A percentile compares a stretch with the other conserved stretches of the same genome.
Evolutionary conservation across 2,797 vertebrate genomes (phyloP).

Genomic region (Sebastes glaucus): DNA sequence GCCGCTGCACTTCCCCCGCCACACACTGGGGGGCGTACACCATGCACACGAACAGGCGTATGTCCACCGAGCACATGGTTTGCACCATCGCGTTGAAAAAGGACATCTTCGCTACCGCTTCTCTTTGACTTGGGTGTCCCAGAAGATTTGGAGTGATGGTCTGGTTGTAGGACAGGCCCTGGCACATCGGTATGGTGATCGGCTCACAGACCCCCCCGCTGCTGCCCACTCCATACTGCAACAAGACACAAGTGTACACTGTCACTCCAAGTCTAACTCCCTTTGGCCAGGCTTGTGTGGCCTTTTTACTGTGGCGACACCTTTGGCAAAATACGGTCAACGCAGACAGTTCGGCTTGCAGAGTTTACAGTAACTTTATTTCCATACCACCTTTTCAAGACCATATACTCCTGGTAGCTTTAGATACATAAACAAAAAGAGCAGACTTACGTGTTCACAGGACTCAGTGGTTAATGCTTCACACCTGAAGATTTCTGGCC

Average conservation of each 20-base stretch:
- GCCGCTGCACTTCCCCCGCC: constrained; percentile 52
- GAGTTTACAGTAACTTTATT: background rate
- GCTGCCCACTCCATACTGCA: constrained; percentile 64
- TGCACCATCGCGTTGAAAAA: constrained; percentile 68
- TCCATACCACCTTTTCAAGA: background rate
- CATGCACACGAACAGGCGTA: constrained; percentile 66
- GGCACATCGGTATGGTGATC: constrained; percentile 70
- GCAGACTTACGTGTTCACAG: constrained; percentile 51
- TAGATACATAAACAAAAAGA: background rate
- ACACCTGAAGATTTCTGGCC: constrained; percentile 52
- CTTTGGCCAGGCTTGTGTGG: too few species aligned
- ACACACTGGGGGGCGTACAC: constrained; percentile 71
- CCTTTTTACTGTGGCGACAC: background rate
- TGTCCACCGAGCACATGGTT: constrained; percentile 44
- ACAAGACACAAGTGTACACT: background rate
- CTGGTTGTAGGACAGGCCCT: constrained; percentile 69
- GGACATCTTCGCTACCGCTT: constrained; percentile 66
- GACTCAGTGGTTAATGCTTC: constrained; percentile 47
- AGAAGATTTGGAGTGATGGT: constrained; percentile 70
- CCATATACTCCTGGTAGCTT: too few species aligned
- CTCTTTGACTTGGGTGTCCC: constrained; percentile 68
- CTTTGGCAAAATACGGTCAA: background rate
- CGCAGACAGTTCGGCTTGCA: background rate
- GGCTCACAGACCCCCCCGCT: constrained; percentile 65
- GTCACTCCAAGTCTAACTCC: background rate